A percentile compares a stretch with the other conserved stretches of the same genome.
phyloP scores from a whole-genome alignment of 30 jellyfish, hydroid and myxozoan genomes.

The Hydractinia echinata region DNA sequence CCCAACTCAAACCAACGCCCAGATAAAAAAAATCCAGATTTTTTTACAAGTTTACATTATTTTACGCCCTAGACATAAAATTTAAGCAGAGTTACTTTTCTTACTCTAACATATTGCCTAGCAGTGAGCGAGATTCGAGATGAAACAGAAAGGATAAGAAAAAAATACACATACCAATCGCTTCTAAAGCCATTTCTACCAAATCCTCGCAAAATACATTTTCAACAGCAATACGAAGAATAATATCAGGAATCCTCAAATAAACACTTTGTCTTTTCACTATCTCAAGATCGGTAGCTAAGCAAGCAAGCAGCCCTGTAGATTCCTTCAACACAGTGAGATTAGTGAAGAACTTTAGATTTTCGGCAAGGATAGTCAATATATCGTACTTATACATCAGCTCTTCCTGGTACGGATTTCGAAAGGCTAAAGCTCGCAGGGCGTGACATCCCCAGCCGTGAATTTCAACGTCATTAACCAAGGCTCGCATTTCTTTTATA shows the following conservation, averaged over 20 bases:
- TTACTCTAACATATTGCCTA: no score
- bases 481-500: conserved; percentile 55
- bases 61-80: no score
- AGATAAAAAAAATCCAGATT: no score
- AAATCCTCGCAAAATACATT: conserved; percentile 31
- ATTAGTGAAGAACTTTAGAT: conserved; percentile 32
- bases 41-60: no score
- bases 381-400: conserved; percentile 46
- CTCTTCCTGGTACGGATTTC: conserved; percentile 67
- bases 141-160: no score
- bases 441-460: conserved; percentile 94
- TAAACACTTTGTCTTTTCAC: conserved; percentile 68
- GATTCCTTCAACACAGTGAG: conserved; percentile 59
- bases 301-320: conserved; percentile 69
- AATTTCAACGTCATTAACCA: conserved; percentile 28
- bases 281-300: conserved; percentile 75
- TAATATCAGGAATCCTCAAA: conserved; percentile 47
- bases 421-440: conserved; percentile 64
- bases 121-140: no score
- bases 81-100: no score
- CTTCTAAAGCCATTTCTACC: conserved; percentile 67
- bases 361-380: conserved; percentile 42
- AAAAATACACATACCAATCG: conserved; percentile 50
- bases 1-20: no score
- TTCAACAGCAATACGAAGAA: conserved; percentile 39